Evolutionary conservation across 1,140 invertebrate genomes (phyloP).

Genomic region (Macrosteles quadrilineatus): DNA sequence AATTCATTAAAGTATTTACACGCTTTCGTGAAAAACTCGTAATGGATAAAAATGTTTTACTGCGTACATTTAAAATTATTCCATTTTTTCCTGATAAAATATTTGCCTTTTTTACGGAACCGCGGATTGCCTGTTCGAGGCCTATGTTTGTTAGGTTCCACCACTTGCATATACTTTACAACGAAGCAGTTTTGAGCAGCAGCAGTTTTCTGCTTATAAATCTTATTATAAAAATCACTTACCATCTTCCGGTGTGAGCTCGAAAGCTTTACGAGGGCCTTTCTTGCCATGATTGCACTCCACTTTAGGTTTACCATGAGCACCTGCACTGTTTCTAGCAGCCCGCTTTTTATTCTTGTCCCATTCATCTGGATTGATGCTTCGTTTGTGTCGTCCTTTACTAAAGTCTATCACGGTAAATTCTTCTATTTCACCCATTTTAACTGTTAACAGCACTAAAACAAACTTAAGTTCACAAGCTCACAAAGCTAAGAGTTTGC

Average conservation of each 20-base stretch:
- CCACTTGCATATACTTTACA: background rate
- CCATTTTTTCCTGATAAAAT: constrained; percentile 26
- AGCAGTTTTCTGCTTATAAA: constrained; percentile 9
- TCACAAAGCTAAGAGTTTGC: background rate
- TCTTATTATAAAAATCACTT: constrained; percentile 25
- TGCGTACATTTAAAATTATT: constrained; percentile 7
- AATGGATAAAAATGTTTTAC: constrained; percentile 21
- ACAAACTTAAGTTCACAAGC: background rate
- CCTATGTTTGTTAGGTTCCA: constrained; percentile 2
- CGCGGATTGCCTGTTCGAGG: background rate
- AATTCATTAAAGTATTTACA: constrained; percentile 7
- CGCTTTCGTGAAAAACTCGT: constrained; percentile 1
- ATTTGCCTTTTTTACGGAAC: background rate
- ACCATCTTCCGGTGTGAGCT: constrained; percentile 18
- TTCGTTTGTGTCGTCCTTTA: constrained; percentile 12
- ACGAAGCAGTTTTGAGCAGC: constrained; percentile 20
- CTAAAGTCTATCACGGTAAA: background rate
- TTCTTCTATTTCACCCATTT: background rate
- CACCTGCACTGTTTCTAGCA: constrained; percentile 27
- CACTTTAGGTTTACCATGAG: constrained; percentile 10
- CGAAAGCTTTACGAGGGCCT: background rate
- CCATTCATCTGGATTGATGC: constrained; percentile 16
- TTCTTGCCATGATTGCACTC: constrained; percentile 25
- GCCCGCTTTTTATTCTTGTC: constrained; percentile 10
- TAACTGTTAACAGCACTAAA: background rate